A percentile compares a stretch with the other conserved stretches of the same genome.
Evolutionary conservation across 1,140 invertebrate species (phyloP).

Genomic region (Tyrophagus putrescentiae): DNA sequence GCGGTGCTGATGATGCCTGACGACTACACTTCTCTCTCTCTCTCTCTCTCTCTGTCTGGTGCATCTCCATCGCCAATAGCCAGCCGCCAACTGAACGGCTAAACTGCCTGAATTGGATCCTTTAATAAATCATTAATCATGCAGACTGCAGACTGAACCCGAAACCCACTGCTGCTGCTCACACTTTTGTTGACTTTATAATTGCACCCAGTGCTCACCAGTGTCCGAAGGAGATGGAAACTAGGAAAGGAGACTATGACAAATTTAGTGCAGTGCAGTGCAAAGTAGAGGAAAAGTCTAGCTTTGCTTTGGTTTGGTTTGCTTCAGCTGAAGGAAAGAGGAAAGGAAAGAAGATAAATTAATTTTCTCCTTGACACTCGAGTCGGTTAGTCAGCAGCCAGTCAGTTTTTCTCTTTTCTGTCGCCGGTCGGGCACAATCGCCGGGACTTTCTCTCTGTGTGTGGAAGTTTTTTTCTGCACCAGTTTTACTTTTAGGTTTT

Average conservation of each 20-base stretch:
- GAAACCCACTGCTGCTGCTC: neutral
- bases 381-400: neutral
- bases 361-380: neutral
- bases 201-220: too few species aligned
- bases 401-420: too few species aligned
- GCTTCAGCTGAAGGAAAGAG: neutral
- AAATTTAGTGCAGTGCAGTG: neutral
- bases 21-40: too few species aligned
- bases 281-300: neutral
- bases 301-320: neutral
- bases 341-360: neutral
- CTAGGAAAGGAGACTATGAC: too few species aligned
- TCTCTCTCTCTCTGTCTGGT: too few species aligned
- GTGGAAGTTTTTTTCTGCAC: neutral
- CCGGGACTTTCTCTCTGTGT: neutral
- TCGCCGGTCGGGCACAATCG: neutral
- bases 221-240: too few species aligned
- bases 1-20: too few species aligned
- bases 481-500: too few species aligned
- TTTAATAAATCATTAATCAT: slow-evolving; percentile 16
- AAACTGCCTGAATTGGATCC: neutral
- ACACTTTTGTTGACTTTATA: slow-evolving; percentile 10
- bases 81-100: too few species aligned
- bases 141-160: too few species aligned
- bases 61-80: too few species aligned